Base-by-base conservation (phyloP, 2,797 vertebrate species). In the Centroberyx gerrardi region DNA sequence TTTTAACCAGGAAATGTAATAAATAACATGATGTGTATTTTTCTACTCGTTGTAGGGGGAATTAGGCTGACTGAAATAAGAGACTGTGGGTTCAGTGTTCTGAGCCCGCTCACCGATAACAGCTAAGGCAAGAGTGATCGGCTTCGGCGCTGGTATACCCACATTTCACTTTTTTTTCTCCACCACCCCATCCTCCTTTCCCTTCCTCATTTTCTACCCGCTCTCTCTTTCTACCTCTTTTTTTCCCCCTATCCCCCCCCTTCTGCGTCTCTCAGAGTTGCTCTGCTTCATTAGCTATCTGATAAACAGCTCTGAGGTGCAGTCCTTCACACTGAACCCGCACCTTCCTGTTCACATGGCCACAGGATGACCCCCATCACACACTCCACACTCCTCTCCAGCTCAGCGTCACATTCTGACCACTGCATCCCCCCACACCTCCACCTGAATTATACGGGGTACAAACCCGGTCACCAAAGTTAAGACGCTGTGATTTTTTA, bases 321-420 rank as follows among this genome's bases (percentile, higher is more conserved):
- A 75, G 88, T 92, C 94, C 96, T 95, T 95, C 95, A 95, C 91
- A 86, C 90, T 81, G 72, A 85, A 85, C 93, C 93, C 88, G 90
- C 93, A 95, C 95, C 95, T 97, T 97, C 96, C 96, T 97, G 96
- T 96, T 96, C 96, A 95, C 94, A 96, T 96, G 95, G 83, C 85
- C 93, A 94, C 93, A 93, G 93, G 91, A 94, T 94, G 95, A 96
- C 95, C 96, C 95, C 95, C 94, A 93, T 95, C 94, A 85, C 94
- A 64, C 73, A 84, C 92, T 81, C 78, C 92, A 83, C 89, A 85
- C 87, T 84, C 73, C 2, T 63, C 81, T 76, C 63, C 69, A 66
- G 78, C 86, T 70, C 76, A 74, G 81, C 81, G 70, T 78, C 72
- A 36, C 66, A 83, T 8, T 42, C 14, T 38, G 69, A 85, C 78